A percentile compares a stretch with the other conserved stretches of the same genome.
Conservation (phyloP, 2,797 vertebrate genomes). For the Podarcis siculus region DNA sequence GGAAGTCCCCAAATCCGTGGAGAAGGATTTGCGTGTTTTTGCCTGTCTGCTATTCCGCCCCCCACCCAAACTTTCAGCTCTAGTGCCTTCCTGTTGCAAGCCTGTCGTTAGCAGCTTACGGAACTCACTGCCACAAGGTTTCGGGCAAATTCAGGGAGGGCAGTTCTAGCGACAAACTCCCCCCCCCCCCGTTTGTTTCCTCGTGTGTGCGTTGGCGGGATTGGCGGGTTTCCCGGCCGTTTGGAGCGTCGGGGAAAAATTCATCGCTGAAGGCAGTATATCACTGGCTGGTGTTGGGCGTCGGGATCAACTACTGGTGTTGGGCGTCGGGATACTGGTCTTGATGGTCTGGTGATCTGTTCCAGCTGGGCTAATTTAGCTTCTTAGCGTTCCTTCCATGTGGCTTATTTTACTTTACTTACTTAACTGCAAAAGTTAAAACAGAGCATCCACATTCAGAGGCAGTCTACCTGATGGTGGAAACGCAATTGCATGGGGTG, state of each 20-base stretch:
- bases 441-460: too few species aligned
- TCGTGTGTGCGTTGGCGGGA: neutral
- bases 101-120: neutral
- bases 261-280: neutral
- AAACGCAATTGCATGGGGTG: too few species aligned
- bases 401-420: too few species aligned
- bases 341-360: neutral
- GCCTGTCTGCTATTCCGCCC: conserved; percentile 49
- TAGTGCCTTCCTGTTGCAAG: neutral
- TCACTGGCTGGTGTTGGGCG: neutral
- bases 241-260: too few species aligned
- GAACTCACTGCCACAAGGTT: neutral
- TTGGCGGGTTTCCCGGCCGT: neutral
- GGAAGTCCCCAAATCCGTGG: neutral
- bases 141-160: neutral
- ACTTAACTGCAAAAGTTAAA: too few species aligned
- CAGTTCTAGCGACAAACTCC: neutral
- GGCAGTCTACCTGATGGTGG: too few species aligned
- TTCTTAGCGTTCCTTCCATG: too few species aligned
- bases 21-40: neutral
- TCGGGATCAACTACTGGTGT: neutral
- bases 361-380: neutral
- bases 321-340: neutral
- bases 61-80: neutral
- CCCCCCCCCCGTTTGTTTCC: neutral